Conservation (phyloP, 1,140 invertebrate genomes). For the Zaprionus taronus region DNA sequence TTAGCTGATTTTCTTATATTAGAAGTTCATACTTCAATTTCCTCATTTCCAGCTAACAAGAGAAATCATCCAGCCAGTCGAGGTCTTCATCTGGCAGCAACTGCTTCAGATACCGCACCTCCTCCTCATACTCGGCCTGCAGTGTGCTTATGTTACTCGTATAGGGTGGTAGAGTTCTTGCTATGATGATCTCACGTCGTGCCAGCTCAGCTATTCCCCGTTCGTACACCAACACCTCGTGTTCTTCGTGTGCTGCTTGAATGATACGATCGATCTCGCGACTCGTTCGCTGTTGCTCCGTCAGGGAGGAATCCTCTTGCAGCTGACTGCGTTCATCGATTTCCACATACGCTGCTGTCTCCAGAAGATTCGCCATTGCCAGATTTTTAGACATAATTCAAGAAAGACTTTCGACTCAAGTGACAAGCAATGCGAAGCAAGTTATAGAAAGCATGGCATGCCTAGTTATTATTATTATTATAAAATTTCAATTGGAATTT, state of each 20-base stretch:
- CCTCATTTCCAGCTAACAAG: neutral
- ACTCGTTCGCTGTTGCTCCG: neutral
- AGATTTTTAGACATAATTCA: neutral
- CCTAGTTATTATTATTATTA: constrained; percentile 9
- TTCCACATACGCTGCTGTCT: constrained; percentile 48
- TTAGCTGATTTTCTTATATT: too few relatives aligned
- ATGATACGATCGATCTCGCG: constrained; percentile 38
- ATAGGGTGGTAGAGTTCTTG: constrained; percentile 19
- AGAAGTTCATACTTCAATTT: too few relatives aligned
- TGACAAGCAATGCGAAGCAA: neutral
- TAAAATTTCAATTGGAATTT: neutral
- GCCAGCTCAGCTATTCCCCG: constrained; percentile 35
- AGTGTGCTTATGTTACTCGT: neutral
- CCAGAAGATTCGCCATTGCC: neutral
- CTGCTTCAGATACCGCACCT: constrained; percentile 10
- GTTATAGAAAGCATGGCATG: constrained; percentile 12
- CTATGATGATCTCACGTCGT: constrained; percentile 14
- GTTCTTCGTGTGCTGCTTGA: constrained; percentile 37
- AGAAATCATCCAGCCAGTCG: constrained; percentile 10
- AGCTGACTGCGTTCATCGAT: constrained; percentile 5
- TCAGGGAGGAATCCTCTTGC: neutral
- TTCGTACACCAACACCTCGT: constrained; percentile 26
- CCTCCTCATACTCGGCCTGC: constrained; percentile 17
- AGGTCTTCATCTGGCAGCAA: constrained; percentile 14
- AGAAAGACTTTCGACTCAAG: neutral